phyloP scores from a whole-genome alignment of 1,140 invertebrate genomes.

The Lepidurus apus region DNA sequence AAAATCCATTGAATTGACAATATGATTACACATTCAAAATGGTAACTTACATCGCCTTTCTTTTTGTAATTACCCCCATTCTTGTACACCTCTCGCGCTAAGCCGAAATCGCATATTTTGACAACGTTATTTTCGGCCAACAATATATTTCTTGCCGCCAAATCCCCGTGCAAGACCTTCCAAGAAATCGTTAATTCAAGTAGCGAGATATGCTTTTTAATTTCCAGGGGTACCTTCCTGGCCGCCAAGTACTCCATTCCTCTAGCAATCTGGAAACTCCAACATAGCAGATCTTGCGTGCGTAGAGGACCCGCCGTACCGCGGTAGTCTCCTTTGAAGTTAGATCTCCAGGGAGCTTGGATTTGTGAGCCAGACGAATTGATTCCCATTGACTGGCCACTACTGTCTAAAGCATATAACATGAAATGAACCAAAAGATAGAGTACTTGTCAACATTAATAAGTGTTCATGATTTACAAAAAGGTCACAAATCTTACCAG shows the following conservation, averaged over 20 bases:
- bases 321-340: slow-evolving; percentile 61
- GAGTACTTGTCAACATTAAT: too few relatives aligned
- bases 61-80: slow-evolving; percentile 46
- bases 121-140: slow-evolving; percentile 49
- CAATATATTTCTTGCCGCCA: slow-evolving; percentile 53
- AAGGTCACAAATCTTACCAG: too few relatives aligned
- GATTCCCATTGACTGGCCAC: slow-evolving; percentile 45
- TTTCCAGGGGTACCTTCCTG: slow-evolving; percentile 57
- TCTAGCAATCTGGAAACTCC: slow-evolving; percentile 85
- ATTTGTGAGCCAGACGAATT: slow-evolving; percentile 44
- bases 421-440: too few relatives aligned
- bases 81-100: slow-evolving; percentile 49
- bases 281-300: slow-evolving; percentile 77
- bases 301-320: slow-evolving; percentile 47
- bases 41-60: slow-evolving; percentile 42
- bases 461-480: too few relatives aligned
- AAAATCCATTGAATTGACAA: too few relatives aligned
- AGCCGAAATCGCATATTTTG: slow-evolving; percentile 53
- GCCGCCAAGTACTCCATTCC: slow-evolving; percentile 93
- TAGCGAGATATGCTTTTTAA: not conserved
- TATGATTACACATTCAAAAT: not conserved
- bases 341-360: slow-evolving; percentile 66
- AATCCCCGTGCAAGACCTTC: slow-evolving; percentile 50
- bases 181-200: slow-evolving; percentile 41
- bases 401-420: not conserved